Base-by-base conservation (phyloP, 2,797 vertebrate species). In the Aselliscus stoliczkanus region DNA sequence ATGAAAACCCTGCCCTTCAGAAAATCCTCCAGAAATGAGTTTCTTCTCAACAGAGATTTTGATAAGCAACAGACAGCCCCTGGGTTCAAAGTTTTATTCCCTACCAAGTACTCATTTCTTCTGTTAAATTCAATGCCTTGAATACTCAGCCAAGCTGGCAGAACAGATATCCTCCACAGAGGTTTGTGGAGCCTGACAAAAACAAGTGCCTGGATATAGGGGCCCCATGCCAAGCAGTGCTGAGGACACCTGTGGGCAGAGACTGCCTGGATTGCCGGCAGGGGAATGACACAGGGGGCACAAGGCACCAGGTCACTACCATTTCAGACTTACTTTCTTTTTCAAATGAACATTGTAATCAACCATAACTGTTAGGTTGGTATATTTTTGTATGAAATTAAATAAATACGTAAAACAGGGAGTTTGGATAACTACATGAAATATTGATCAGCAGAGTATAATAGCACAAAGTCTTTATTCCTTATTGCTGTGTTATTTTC, bases 401-500 rank as follows among this genome's bases (percentile, higher is more conserved):
- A 80, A 77, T 64, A 90, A 73, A 77, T 58, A 25, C 17, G 79
- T 47, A 88, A 82, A 77, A 84, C 15, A 80, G 42, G 7, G n/a
- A 90, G n/a, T 73, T 56, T 91, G 62, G 60, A 31, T 50, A 92
- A 65, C 47, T 27, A 75, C 4, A 70, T 27, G 87, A 79, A 84
- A 89, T 87, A 73, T 65, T 67, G 52, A 82, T 77, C 3, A 81
- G 5, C 64, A 93, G 56, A 69, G 8, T 25, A 4, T 34, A 73
- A 79, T 44, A 70, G 18, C 10, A 5, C 17, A 15, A 52, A 44
- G 58, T 54, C 37, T 44, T 92, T 58, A 44, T 81, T 77, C 34
- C 69, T 94, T 52, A 89, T 72, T 92, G 37, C 20, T 27, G 2
- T 56, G 90, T 44, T 77, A 86, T 88, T 95, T 47, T 95, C 56